Evolutionary conservation across 2,888 invertebrate genomes (phyloP).

Genomic region (Mimachlamys varia): DNA sequence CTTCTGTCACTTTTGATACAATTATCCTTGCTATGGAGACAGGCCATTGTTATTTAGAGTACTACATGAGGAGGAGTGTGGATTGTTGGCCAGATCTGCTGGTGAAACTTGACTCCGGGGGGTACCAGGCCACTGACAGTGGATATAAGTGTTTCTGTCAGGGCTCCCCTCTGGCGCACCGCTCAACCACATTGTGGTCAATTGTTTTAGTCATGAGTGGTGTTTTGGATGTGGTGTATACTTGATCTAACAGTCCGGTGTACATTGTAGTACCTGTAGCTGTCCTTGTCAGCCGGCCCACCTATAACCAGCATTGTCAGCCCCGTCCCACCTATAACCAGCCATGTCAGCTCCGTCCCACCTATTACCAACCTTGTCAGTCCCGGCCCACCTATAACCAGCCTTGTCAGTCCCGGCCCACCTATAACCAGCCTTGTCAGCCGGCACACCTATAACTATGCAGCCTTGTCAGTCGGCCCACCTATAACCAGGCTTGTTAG

Average conservation of each 20-base stretch:
- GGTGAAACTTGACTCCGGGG: slow-evolving; percentile 9
- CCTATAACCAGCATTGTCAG: background rate
- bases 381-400: no score
- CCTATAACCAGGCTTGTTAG: background rate
- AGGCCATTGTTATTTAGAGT: background rate
- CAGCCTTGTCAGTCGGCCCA: no score
- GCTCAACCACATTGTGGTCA: slow-evolving; percentile 12
- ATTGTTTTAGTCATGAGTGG: background rate
- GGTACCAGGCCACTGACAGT: background rate
- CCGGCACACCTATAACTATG: background rate
- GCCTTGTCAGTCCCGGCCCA: background rate
- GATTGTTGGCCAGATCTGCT: background rate
- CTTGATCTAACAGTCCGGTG: background rate
- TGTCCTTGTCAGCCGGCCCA: background rate
- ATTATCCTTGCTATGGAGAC: background rate
- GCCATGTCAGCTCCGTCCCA: no score
- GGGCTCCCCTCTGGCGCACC: slow-evolving; percentile 2
- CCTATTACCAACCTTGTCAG: no score
- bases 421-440: background rate
- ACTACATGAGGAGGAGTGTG: background rate
- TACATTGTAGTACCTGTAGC: background rate
- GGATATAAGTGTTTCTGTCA: background rate
- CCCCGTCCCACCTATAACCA: no score
- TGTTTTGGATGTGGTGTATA: background rate
- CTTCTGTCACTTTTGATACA: background rate